A percentile compares a stretch with the other conserved stretches of the same genome.
These are phyloP conservation scores for Abramis brama DNA, from an alignment of 2,113 vertebrate species.

Conservation along the genomic window DNA sequence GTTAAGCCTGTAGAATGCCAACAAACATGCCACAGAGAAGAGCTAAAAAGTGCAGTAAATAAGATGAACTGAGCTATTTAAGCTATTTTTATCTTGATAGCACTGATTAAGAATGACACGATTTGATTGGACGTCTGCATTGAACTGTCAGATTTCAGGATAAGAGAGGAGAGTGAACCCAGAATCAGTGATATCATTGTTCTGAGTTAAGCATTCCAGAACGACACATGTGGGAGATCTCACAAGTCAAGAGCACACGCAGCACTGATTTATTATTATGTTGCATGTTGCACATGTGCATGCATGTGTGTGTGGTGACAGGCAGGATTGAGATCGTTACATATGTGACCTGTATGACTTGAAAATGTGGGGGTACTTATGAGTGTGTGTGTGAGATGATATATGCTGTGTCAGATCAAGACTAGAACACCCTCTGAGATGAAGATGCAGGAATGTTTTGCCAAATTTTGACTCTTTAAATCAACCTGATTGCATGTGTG, in stretches of 20 bases:
- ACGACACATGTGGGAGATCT: slow-evolving; percentile 23
- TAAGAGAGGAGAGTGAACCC: slow-evolving; percentile 25
- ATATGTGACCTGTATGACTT: slow-evolving; percentile 6
- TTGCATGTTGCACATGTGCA: not conserved
- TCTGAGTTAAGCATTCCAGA: slow-evolving; percentile 28
- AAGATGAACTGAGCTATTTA: not conserved
- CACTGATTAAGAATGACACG: slow-evolving; percentile 7
- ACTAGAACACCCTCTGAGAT: not conserved
- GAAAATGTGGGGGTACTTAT: not conserved
- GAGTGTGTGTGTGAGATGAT: slow-evolving; percentile 5
- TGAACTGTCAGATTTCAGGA: slow-evolving; percentile 25
- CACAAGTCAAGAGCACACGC: slow-evolving; percentile 20
- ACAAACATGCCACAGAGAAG: not conserved
- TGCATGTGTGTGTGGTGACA: slow-evolving; percentile 5
- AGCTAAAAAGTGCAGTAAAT: not conserved
- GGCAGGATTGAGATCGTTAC: not conserved
- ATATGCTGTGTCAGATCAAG: slow-evolving; percentile 7
- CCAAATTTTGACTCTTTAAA: not conserved
- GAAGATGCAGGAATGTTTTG: not conserved
- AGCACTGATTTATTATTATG: slow-evolving; percentile 22
- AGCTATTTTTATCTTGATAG: not conserved
- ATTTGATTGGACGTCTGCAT: not conserved
- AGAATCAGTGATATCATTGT: slow-evolving; percentile 45
- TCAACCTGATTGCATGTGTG: not conserved
- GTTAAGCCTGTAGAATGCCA: not conserved